phyloP scores from a whole-genome alignment of 2,888 invertebrate genomes.

The Apamea anceps region DNA sequence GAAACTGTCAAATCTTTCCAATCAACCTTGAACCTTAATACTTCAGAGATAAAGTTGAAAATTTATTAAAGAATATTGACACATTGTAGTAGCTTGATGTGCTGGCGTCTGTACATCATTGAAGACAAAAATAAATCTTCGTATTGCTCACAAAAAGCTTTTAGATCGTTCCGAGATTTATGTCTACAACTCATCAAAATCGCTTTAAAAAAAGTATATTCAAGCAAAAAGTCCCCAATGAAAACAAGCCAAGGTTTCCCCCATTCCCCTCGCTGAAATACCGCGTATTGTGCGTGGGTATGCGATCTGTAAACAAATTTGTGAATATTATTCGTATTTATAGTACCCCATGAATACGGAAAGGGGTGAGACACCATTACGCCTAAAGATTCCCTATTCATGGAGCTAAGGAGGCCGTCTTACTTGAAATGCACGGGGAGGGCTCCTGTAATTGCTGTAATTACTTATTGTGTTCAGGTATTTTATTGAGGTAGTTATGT shows the following conservation, averaged over 20 bases:
- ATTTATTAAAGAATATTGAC: no score
- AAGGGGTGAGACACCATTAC: slow-evolving; percentile 83
- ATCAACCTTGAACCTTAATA: no score
- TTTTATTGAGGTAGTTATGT: slow-evolving; percentile 24
- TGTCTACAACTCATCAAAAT: slow-evolving; percentile 25
- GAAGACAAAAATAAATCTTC: background rate
- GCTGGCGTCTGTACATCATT: no score
- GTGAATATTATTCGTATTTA: slow-evolving; percentile 86
- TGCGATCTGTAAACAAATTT: slow-evolving; percentile 89
- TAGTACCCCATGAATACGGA: slow-evolving; percentile 82
- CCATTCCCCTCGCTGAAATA: slow-evolving; percentile 70
- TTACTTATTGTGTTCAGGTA: slow-evolving; percentile 54
- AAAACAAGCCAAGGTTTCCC: slow-evolving; percentile 63
- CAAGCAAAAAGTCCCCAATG: slow-evolving; percentile 54
- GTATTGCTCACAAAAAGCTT: background rate
- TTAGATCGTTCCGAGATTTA: slow-evolving; percentile 1
- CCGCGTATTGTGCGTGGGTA: slow-evolving; percentile 66
- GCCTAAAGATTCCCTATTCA: slow-evolving; percentile 86
- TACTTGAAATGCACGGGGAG: slow-evolving; percentile 78
- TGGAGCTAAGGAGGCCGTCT: slow-evolving; percentile 79
- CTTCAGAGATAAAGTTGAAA: no score
- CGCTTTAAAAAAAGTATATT: slow-evolving; percentile 23
- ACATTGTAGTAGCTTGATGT: no score
- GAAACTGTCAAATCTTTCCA: no score
- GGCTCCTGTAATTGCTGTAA: slow-evolving; percentile 75